Base-by-base conservation (phyloP, 2,888 invertebrate species). In the Hirtodrosophila histrioides region DNA sequence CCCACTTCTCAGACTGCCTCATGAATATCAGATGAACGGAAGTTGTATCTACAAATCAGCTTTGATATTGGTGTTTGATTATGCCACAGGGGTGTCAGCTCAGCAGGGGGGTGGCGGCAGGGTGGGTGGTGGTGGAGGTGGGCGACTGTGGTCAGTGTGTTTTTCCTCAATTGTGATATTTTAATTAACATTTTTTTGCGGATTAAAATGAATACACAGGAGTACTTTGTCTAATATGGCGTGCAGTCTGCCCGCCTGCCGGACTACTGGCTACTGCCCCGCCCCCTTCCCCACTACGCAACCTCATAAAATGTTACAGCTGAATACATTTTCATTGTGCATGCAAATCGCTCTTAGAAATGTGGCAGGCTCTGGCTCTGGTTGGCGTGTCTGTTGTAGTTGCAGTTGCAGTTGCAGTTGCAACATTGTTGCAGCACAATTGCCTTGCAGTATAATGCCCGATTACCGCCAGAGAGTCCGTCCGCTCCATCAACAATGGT, bases 51-150 rank as follows among this genome's bases (percentile, higher is more conserved):
- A 39, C 62, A 75, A 72, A 86, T 83, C 75, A 66, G 75, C 69
- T 67, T 62, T 66, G 67, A 76, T 86, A 86, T 83, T 78, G 84
- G 68, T 63, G 71, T 86, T 80, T 80, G 81, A 86, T 86, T 86
- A 84, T 84, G 41, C 40, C 11, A 8, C 33, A n/a, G 11, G 37
- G 35, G 11, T 7, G 11, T 36, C 7, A 11, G n/a, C 5, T 11
- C 11, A 9, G 41, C 33, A 27, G 31, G 39, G 6, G 27, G 3
- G 6, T 5, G 4, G 27, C 4, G 27, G 3, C 4, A 27, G 4
- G 27, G 27, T 5, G 27, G 27, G 2, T 27, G 17, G 2, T 2
- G 2, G 17, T 1, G 17, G 17, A 17, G 17, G 17, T 17, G 17
- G 17, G 17, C 17, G 17, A 17, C 17, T 17, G 17, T 17, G 17